These are phyloP conservation scores for Atherinosoma microstoma DNA, from an alignment of 2,797 vertebrate species.

Conservation along the genomic window DNA sequence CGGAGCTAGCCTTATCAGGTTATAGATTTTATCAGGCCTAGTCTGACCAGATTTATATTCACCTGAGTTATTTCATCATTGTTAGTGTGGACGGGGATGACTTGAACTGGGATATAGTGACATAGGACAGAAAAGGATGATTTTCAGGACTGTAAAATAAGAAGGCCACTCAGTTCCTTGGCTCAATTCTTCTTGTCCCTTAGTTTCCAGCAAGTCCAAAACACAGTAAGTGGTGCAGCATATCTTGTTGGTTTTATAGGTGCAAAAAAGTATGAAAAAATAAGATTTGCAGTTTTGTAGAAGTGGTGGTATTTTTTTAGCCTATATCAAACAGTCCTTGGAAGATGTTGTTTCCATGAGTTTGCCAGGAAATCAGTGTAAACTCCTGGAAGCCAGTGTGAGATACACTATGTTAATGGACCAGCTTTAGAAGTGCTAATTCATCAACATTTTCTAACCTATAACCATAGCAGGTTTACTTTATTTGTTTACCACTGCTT, in stretches of 20 bases:
- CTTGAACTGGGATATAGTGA: not conserved
- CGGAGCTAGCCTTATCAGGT: not conserved
- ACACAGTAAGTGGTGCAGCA: not conserved
- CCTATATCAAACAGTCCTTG: not conserved
- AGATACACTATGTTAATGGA: conserved; percentile 1
- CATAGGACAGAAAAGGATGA: not conserved
- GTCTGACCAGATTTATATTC: not conserved
- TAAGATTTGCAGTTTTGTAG: not conserved
- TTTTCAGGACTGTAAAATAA: not conserved
- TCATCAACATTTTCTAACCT: not conserved
- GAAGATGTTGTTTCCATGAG: not conserved
- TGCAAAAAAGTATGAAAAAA: not conserved
- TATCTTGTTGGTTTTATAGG: not conserved
- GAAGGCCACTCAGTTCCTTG: not conserved
- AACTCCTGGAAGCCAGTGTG: not conserved
- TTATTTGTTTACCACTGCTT: not conserved
- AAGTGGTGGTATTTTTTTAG: not conserved
- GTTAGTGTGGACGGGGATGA: not conserved
- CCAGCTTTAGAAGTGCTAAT: not conserved
- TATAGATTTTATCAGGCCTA: not conserved
- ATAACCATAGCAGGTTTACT: not conserved
- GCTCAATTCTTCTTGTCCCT: not conserved
- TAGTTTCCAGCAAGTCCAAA: not conserved
- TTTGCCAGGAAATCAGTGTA: not conserved
- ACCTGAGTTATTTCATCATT: not conserved